Percentiles rank a stretch among this genome's conserved stretches.
Conservation (phyloP, 1,140 invertebrate genomes). For the Aricia agestis region DNA sequence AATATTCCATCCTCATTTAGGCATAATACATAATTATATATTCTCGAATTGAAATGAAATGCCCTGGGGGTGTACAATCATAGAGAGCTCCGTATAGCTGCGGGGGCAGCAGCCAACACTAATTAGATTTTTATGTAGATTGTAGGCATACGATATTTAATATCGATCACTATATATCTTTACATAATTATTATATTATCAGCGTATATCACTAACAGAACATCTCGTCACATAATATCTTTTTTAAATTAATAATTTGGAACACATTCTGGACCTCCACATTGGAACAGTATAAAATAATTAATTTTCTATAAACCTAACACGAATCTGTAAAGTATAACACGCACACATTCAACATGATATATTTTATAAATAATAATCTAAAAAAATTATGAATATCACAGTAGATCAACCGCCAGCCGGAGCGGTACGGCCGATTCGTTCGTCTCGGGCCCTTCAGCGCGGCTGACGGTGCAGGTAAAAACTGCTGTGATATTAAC, state of each 20-base stretch:
- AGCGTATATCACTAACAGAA: background rate
- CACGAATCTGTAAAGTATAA: conserved; percentile 60
- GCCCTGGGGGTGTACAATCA: conserved; percentile 8
- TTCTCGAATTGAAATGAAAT: background rate
- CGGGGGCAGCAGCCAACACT: background rate
- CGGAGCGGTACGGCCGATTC: conserved; percentile 31
- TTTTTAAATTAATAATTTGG: conserved; percentile 62
- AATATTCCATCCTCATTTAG: background rate
- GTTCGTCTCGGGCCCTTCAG: conserved; percentile 16
- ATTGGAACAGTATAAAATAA: conserved; percentile 64
- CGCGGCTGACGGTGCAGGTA: conserved; percentile 53
- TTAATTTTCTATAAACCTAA: conserved; percentile 59
- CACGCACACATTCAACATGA: conserved; percentile 58
- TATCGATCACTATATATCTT: conserved; percentile 7
- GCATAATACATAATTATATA: background rate
- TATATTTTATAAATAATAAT: conserved; percentile 56
- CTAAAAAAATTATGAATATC: conserved; percentile 73
- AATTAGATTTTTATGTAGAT: background rate
- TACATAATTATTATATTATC: background rate
- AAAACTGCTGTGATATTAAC: conserved; percentile 74
- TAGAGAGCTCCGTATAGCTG: conserved; percentile 6
- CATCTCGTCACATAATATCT: conserved; percentile 39
- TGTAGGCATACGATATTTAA: conserved; percentile 3
- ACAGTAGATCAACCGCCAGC: conserved; percentile 72
- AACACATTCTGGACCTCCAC: conserved; percentile 64